These are phyloP conservation scores for Aleiodes testaceus DNA, from an alignment of 2,888 invertebrate genomes.

Conservation along the genomic window DNA sequence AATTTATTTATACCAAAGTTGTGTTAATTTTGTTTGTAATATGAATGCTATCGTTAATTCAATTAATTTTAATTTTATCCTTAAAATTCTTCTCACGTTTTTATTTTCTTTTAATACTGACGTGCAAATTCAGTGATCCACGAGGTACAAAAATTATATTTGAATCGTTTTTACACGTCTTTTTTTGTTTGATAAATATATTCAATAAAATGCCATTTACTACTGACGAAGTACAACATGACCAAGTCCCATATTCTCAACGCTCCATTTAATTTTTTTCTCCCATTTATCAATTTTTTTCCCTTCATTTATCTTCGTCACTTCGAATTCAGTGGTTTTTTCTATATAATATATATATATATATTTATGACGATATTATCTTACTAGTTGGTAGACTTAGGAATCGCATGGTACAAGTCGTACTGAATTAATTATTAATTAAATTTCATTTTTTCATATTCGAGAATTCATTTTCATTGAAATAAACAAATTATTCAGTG, in stretches of 20 bases:
- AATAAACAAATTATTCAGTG: conserved; percentile 68
- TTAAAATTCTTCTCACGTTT: conserved; percentile 5
- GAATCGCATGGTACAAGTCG: conserved; percentile 58
- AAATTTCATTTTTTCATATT: conserved; percentile 50
- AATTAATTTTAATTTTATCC: not conserved
- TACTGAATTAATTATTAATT: conserved; percentile 30
- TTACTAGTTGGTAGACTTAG: conserved; percentile 54
- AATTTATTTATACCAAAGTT: conserved; percentile 1
- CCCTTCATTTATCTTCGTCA: not conserved
- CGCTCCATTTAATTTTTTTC: too few species aligned
- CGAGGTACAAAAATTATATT: conserved; percentile 30
- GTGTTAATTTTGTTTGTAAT: not conserved
- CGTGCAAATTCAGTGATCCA: conserved; percentile 17
- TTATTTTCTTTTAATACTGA: not conserved
- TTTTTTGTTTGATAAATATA: not conserved
- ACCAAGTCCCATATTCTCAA: conserved; percentile 9
- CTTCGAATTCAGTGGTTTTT: conserved; percentile 18
- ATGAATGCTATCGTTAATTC: too few species aligned
- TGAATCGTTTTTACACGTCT: conserved; percentile 22
- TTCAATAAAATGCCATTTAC: not conserved
- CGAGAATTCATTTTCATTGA: conserved; percentile 62
- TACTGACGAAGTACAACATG: conserved; percentile 27
- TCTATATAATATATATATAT: conserved; percentile 43
- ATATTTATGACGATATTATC: conserved; percentile 51
- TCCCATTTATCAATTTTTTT: too few species aligned